Evolutionary conservation across 1,140 invertebrate genomes (phyloP).

Genomic region (Nautilus pompilius): DNA sequence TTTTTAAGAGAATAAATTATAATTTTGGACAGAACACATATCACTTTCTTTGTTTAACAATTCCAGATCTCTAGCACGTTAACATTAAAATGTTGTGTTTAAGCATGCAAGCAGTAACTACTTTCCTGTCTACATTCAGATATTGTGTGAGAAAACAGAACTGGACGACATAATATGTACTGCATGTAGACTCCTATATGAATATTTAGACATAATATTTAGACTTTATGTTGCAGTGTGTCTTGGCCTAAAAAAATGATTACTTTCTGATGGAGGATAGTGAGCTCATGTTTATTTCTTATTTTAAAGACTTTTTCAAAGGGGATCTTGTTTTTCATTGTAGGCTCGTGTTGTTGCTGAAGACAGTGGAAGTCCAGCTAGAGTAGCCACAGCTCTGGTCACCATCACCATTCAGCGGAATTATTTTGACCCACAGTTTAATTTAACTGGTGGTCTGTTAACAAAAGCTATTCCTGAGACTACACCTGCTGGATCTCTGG

Average conservation of each 20-base stretch:
- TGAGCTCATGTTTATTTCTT: neutral
- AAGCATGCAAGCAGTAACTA: too few species aligned
- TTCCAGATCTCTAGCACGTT: too few species aligned
- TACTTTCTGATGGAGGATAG: neutral
- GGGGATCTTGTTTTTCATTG: conserved; percentile 5
- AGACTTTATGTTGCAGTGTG: neutral
- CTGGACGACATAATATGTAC: too few species aligned
- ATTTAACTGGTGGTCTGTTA: conserved; percentile 8
- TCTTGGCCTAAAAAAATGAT: too few species aligned
- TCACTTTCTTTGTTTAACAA: too few species aligned
- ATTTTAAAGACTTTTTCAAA: neutral
- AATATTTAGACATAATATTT: neutral
- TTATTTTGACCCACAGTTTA: conserved; percentile 22
- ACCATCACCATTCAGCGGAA: conserved; percentile 60
- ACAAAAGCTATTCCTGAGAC: conserved; percentile 20
- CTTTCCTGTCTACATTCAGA: too few species aligned
- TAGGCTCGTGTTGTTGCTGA: conserved; percentile 56
- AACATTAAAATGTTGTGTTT: too few species aligned
- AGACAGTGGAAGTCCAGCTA: conserved; percentile 79
- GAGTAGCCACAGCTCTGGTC: conserved; percentile 79
- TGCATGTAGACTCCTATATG: neutral
- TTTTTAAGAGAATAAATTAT: too few species aligned
- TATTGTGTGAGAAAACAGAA: too few species aligned
- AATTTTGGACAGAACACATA: too few species aligned
- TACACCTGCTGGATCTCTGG: conserved; percentile 17